A percentile compares a stretch with the other conserved stretches of the same genome.
These are phyloP conservation scores for Xenopus borealis DNA, from an alignment of 2,113 vertebrate species.

Conservation along the genomic window DNA sequence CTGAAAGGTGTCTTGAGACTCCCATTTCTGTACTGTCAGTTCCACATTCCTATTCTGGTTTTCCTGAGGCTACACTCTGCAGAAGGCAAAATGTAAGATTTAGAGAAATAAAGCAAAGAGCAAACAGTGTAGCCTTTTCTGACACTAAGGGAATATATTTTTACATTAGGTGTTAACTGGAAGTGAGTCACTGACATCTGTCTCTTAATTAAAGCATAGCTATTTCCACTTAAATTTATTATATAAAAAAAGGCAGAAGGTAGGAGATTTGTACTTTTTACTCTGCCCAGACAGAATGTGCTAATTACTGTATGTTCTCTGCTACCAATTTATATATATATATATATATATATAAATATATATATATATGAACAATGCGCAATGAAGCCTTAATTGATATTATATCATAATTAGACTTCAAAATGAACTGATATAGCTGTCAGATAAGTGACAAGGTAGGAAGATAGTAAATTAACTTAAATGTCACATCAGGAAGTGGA, in stretches of 20 bases:
- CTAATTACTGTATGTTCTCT: slow-evolving; percentile 62
- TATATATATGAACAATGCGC: slow-evolving; percentile 56
- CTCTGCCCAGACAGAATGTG: slow-evolving; percentile 50
- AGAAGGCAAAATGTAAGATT: neutral
- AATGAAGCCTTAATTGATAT: slow-evolving; percentile 57
- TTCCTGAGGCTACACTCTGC: neutral
- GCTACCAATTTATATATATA: slow-evolving; percentile 61
- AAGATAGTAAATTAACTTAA: slow-evolving; percentile 52
- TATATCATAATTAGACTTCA: slow-evolving; percentile 59
- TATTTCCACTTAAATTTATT: slow-evolving; percentile 51
- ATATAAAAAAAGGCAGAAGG: slow-evolving; percentile 49
- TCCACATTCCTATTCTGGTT: slow-evolving; percentile 22
- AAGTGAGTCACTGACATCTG: slow-evolving; percentile 58
- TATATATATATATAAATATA: slow-evolving; percentile 53
- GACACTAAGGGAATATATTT: slow-evolving; percentile 2
- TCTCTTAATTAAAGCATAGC: slow-evolving; percentile 65
- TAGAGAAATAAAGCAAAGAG: slow-evolving; percentile 22
- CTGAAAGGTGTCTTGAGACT: slow-evolving; percentile 17
- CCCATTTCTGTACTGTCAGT: neutral
- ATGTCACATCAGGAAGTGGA: slow-evolving; percentile 49
- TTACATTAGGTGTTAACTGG: slow-evolving; percentile 40
- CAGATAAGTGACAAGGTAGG: slow-evolving; percentile 30
- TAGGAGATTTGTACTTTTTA: slow-evolving; percentile 50
- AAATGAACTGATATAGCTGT: slow-evolving; percentile 48
- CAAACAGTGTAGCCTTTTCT: slow-evolving; percentile 14